phyloP scores from a whole-genome alignment of 1,140 invertebrate genomes.

The Zaprionus lachaisei region DNA sequence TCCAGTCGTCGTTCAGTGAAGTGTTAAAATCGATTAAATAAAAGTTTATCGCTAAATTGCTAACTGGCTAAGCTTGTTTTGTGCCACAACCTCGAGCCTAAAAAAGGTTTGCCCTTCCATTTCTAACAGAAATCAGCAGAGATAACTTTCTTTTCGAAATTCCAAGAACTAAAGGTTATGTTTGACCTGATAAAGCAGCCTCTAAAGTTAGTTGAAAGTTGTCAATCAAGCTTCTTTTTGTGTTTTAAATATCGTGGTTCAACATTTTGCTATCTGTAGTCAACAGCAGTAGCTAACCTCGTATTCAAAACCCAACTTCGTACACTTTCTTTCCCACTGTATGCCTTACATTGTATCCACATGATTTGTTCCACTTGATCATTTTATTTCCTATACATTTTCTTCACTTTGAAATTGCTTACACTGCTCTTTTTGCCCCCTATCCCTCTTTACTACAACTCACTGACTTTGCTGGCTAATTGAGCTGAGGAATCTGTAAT shows the following conservation, averaged over 20 bases:
- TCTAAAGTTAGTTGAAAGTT: too few species aligned
- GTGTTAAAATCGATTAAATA: constrained; percentile 83
- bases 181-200: too few species aligned
- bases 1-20: constrained; percentile 54
- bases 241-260: too few species aligned
- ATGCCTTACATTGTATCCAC: neutral
- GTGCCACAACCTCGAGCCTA: neutral
- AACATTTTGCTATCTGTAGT: too few species aligned
- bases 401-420: constrained; percentile 42
- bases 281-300: too few species aligned
- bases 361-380: constrained; percentile 18
- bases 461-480: constrained; percentile 2
- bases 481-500: constrained; percentile 9
- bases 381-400: constrained; percentile 47
- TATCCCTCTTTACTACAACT: neutral
- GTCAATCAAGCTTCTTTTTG: neutral
- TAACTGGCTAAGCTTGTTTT: constrained; percentile 63
- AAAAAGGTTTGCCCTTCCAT: neutral
- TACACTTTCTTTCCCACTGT: neutral
- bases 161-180: neutral
- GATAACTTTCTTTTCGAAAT: neutral
- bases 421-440: too few species aligned
- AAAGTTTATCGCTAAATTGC: constrained; percentile 82
- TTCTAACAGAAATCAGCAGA: neutral
- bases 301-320: too few species aligned